phyloP scores from a whole-genome alignment of 2,888 invertebrate genomes.

The Patella caerulea region DNA sequence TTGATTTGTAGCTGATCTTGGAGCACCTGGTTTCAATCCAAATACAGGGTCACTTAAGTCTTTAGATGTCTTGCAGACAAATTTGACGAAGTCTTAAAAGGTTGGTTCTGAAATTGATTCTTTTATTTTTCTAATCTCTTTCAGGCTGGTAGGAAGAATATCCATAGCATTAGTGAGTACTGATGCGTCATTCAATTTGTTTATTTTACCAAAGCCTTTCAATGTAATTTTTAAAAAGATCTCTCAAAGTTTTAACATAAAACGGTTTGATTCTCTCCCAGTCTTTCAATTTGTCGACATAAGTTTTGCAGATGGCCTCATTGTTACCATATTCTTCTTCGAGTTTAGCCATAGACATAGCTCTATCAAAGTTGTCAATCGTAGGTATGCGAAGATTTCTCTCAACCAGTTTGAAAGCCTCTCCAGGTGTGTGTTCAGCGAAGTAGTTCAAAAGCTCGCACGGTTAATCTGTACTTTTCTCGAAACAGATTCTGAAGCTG shows the following conservation, averaged over 20 bases:
- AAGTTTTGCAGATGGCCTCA: not conserved
- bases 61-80: not conserved
- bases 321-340: not conserved
- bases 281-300: not conserved
- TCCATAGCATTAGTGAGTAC: not conserved
- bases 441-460: not conserved
- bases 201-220: not conserved
- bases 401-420: not conserved
- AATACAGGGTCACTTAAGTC: not conserved
- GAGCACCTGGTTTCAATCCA: not conserved
- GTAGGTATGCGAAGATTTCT: not conserved
- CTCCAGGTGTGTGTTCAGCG: not conserved
- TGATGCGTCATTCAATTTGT: not conserved
- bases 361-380: not conserved
- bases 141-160: too few species aligned
- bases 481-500: not conserved
- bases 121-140: not conserved
- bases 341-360: not conserved
- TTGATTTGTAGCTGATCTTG: not conserved
- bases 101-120: not conserved
- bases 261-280: not conserved
- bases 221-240: not conserved
- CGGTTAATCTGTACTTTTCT: not conserved
- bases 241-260: not conserved
- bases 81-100: not conserved